Percentiles rank a stretch among this genome's conserved stretches.
Evolutionary conservation across 1,140 invertebrate species (phyloP).

Genomic region (Magallana angulata): DNA sequence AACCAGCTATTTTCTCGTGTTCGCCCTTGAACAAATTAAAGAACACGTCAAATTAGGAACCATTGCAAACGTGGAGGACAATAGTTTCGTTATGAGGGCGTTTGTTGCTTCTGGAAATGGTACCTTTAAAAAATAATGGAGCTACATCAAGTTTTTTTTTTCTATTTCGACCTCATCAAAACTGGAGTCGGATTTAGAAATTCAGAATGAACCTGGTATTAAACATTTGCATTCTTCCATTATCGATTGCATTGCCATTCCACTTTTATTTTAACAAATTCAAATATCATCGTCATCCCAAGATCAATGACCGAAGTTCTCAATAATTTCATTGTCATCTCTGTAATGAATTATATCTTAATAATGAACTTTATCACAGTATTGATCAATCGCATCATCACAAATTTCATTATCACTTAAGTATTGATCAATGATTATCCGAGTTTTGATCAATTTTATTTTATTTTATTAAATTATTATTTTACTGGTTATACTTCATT

Average conservation of each 20-base stretch:
- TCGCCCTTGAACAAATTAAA: not conserved
- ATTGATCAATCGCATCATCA: no score
- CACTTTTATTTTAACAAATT: no score
- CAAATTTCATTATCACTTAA: no score
- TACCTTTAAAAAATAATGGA: not conserved
- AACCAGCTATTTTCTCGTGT: not conserved
- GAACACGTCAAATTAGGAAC: not conserved
- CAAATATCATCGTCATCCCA: no score
- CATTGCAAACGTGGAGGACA: not conserved
- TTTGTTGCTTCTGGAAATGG: not conserved
- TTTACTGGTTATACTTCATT: no score
- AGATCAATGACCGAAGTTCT: no score
- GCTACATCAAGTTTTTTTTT: not conserved
- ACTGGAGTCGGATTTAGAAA: not conserved
- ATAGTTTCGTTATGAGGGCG: not conserved
- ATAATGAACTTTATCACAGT: not conserved
- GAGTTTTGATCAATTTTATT: no score
- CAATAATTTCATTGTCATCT: not conserved
- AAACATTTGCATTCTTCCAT: not conserved
- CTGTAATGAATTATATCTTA: not conserved
- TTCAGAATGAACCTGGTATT: not conserved
- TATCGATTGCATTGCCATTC: not conserved
- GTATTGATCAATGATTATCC: no score
- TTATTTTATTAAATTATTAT: no score
- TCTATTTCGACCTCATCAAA: not conserved